These are phyloP conservation scores for Yoshiicerus persimilis DNA, from an alignment of 1,140 invertebrate genomes.

Conservation along the genomic window DNA sequence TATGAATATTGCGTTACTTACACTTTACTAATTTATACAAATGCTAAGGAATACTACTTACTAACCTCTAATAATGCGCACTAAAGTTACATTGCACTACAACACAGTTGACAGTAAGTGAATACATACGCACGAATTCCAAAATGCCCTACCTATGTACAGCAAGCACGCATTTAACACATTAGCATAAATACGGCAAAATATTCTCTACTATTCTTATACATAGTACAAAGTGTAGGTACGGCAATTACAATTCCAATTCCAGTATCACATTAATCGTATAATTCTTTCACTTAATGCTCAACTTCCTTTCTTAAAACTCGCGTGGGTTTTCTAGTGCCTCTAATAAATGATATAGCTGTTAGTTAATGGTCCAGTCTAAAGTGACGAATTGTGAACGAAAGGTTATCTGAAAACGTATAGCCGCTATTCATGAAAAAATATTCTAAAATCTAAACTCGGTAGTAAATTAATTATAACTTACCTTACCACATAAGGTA, in stretches of 20 bases:
- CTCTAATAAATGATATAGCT: not conserved
- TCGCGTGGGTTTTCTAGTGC: not conserved
- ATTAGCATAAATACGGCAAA: not conserved
- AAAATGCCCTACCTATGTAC: not conserved
- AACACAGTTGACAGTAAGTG: not conserved
- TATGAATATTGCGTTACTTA: not conserved
- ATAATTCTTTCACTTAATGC: not conserved
- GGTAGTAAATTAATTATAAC: not conserved
- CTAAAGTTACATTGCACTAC: not conserved
- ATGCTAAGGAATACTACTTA: not conserved
- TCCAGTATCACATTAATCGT: not conserved
- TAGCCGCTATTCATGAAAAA: not conserved
- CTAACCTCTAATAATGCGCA: not conserved
- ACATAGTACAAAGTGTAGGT: not conserved
- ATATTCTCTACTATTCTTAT: not conserved
- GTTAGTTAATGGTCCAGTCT: not conserved
- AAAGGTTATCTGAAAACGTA: not conserved
- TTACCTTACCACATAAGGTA: too few relatives aligned
- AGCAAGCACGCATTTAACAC: constrained; percentile 4
- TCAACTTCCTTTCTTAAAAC: not conserved
- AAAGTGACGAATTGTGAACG: not conserved
- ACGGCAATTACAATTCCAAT: not conserved
- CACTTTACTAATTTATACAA: constrained; percentile 7
- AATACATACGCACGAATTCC: not conserved
- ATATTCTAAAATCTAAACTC: not conserved